Base-by-base conservation (phyloP, 2,797 vertebrate genomes). In the Poliocrania exsul region DNA sequence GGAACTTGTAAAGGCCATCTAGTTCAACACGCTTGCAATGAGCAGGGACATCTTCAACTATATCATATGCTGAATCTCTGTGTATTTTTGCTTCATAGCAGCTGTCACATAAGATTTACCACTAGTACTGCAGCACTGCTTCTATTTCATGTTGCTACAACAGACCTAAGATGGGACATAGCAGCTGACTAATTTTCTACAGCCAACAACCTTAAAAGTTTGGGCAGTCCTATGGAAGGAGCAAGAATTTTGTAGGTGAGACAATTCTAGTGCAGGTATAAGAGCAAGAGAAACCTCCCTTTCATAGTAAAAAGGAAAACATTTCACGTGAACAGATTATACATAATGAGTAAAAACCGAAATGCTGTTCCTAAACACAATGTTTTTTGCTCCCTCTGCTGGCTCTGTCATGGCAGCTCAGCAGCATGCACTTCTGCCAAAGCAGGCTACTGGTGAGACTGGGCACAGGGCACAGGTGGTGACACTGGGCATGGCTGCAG, bases 381-480 rank as follows among this genome's bases (percentile, higher is more conserved):
- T 72, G 94, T 91, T 79, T 92, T 95, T 90, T 97, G 94, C 93
- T 96, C 96, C 96, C 96, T 94, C 96, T 97, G 88, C 86, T 96
- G 96, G 95, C 69, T 73, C 47, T 37, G 65, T 35, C 10, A 5
- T 1, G 18, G 74, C 38, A 88, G 67, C 62, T 94, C 87, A 91
- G 80, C 60, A 77, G 13, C 54, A 49, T 1, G 2, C 8, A 0
- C 44, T 50, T 25, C 33, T 33, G 47, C 38, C 38, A 46, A 56
- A 49, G 23, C 44, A 28, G 28, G 8, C 54, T 72, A 33, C 16
- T 25, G 4, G 20, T 2, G 40, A 37, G 31, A 31, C 44, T 15
- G 19, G 56, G 26, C 23, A 28, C 46, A 26, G 18, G 24, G 67
- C 2, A 1, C 51, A 64, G n/a, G 40, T 57, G 46, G 29, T 21